These are phyloP conservation scores for Euborellia annulipes DNA, from an alignment of 1,140 invertebrate genomes.

Conservation along the genomic window DNA sequence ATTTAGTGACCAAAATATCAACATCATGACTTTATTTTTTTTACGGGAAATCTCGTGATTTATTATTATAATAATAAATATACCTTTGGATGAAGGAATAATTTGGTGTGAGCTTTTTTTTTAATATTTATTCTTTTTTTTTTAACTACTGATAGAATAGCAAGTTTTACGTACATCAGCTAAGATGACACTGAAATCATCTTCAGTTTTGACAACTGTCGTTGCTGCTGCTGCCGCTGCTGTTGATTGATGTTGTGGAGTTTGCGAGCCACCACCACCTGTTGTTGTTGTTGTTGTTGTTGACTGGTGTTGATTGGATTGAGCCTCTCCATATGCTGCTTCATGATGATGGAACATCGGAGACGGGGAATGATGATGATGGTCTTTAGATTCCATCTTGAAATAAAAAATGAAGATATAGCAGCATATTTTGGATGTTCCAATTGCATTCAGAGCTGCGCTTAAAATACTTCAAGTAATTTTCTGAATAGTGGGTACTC, in stretches of 20 bases:
- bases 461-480: too few relatives aligned
- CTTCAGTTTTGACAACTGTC: constrained; percentile 29
- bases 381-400: constrained; percentile 3
- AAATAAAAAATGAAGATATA: too few relatives aligned
- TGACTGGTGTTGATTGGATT: neutral
- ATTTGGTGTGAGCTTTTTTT: too few relatives aligned
- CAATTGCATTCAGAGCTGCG: too few relatives aligned
- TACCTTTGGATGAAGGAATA: too few relatives aligned
- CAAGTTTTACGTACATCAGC: constrained; percentile 72
- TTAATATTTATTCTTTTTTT: neutral
- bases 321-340: neutral
- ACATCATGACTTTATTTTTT: too few relatives aligned
- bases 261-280: neutral
- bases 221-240: constrained; percentile 12
- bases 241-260: neutral
- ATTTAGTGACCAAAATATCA: too few relatives aligned
- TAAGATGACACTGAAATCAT: constrained; percentile 71
- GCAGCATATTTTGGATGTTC: too few relatives aligned
- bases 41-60: too few relatives aligned
- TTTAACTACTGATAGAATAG: constrained; percentile 28
- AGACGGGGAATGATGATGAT: too few relatives aligned
- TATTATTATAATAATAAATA: too few relatives aligned
- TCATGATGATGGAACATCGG: neutral
- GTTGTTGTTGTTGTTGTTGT: neutral
- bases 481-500: too few relatives aligned